Evolutionary conservation across 2,113 vertebrate species (phyloP), one percentile per base, ranked within the genome.

Genomic region (Romanogobio albipinnatus): DNA sequence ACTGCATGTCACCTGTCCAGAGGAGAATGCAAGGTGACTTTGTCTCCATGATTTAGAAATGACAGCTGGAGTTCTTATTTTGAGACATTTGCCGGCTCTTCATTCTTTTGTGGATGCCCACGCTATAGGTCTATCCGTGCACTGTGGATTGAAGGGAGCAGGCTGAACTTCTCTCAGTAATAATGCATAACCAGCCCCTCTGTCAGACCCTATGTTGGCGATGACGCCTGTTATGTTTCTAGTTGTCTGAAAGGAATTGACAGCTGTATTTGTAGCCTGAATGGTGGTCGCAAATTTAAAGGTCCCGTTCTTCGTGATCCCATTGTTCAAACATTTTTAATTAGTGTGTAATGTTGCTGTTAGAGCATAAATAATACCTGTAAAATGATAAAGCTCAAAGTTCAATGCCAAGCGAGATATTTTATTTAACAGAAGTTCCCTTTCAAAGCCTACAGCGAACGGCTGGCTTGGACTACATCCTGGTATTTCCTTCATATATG

Each of bases 1-100:
- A 26, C 88, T 9, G 76, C 91, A 91, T 91, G 90, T 94, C 93
- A 95, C 93, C 93, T 93, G 93, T 94, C 93, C 90, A 88, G 90
- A 77, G 22, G 15, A 61, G 36, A 47, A 85, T 79, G 89, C 92
- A 94, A 94, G 94, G 93, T 95, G 93, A 95, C 94, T 93, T 93
- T 93, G 88, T 91, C 90, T 89, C 89, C 39, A 89, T 86, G 77
- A 71, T 56, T 81, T 78, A 1, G 10, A 62, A 68, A 68, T 87
- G 86, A 84, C 88, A 87, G 80, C 88, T 91, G 89, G 92, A 91
- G 91, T 89, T 89, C 89, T 92, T 92, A 92, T 74, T 81, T 33
- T 39, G 71, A 59, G 47, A 76, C 53, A 53, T 33, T 51, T 11
- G 9, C 36, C 19, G 45, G 19, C 7, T 1, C 64, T 87, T 39